phyloP scores from a whole-genome alignment of 1,140 invertebrate genomes.

The Trialeurodes vaporariorum region DNA sequence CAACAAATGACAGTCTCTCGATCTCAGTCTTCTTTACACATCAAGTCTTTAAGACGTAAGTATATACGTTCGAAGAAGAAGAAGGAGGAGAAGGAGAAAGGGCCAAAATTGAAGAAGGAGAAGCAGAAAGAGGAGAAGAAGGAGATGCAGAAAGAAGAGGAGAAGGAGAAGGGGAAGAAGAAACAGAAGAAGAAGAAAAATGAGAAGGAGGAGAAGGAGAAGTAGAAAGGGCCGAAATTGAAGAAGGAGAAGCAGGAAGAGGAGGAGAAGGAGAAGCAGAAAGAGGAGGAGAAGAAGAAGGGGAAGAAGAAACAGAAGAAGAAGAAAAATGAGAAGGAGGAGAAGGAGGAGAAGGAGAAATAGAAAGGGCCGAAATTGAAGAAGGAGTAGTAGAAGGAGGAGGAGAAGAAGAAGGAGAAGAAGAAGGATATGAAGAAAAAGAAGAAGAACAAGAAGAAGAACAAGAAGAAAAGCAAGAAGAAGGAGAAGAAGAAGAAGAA shows the following conservation, averaged over 20 bases:
- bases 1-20: not conserved
- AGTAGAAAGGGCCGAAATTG: not conserved
- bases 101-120: not conserved
- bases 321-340: too few relatives aligned
- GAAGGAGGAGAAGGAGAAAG: not conserved
- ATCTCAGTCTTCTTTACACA: not conserved
- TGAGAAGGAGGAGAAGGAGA: too few relatives aligned
- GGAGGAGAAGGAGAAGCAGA: not conserved
- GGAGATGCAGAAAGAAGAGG: too few relatives aligned
- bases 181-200: too few relatives aligned
- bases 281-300: not conserved
- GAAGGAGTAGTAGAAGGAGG: not conserved
- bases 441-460: not conserved
- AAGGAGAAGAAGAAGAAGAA: not conserved
- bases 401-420: not conserved
- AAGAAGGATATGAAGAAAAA: too few relatives aligned
- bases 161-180: too few relatives aligned
- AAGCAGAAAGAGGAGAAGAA: conserved; percentile 3
- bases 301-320: too few relatives aligned
- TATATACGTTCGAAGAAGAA: not conserved
- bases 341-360: conserved; percentile 7
- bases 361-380: not conserved
- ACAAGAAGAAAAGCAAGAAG: too few relatives aligned
- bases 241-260: too few relatives aligned
- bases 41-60: not conserved